Base-by-base conservation (phyloP, 2,888 invertebrate species). In the Mesorhabditis belari region DNA sequence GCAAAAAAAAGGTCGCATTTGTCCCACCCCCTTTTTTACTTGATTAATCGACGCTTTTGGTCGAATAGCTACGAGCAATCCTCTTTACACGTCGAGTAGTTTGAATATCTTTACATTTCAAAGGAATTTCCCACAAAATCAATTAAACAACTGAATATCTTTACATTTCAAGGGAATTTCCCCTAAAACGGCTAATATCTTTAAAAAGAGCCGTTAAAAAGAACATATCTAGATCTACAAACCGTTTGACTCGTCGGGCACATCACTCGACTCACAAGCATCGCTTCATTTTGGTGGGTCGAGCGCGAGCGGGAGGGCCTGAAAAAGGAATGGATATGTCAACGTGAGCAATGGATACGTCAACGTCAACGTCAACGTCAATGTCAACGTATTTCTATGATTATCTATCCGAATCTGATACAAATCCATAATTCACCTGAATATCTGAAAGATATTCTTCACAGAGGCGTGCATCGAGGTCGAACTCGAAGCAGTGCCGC, bases 361-460 rank as follows among this genome's bases (percentile, higher is more conserved):
- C 26, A 27, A 6, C n/a, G 55, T 25, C 17, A 25, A 9, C 9
- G n/a, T 25, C 55, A 25, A 26, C 55, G 19, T 6, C 55, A 19
- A 19, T n/a, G 9, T 23, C 17, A 6, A 21, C 19, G 9, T 17
- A 23, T 51, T 51, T 12, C 21, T 51, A 51, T 51, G 17, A 23
- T 6, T 9, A 19, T 9, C 21, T 9, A 17, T 21, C 19, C 21
- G 17, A 21, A 51, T 51, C 21, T 6, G 19, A 9, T 55, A 23
- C 12, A 9, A 6, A 19, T 9, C 9, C 9, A 51, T 19, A 51
- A 23, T 21, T 51, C 29, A 72, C 73, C 65, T 64, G 44, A 73
- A 61, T 53, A 73, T 67, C 25, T 64, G 64, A 54, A 73, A 70
- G 35, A 73, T 66, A 51, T 67, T 67, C 58, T 70, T 73, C 56